Base-by-base conservation (phyloP, 2,888 invertebrate species). In the Lasioglossum leucozonium region DNA sequence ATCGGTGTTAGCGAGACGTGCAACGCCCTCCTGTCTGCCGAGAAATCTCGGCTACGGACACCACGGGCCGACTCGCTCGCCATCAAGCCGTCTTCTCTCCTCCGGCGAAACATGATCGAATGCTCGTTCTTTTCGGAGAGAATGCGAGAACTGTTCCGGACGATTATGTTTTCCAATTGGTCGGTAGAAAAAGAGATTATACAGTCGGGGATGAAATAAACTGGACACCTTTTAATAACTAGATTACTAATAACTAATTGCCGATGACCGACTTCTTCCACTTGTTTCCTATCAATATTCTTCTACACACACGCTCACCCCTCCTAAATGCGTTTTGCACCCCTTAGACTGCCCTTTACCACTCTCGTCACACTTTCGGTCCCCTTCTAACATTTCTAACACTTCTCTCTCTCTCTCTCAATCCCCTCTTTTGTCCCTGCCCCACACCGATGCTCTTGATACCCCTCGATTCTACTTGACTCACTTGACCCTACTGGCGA, bases 1-100 rank as follows among this genome's bases (percentile, higher is more conserved):
- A 89, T 89, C 88, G 78, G 40, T 79, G 79, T 82, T 80, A 77
- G 77, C 74, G 84, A 79, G 47, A 75, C 69, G 40, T 47, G 40
- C 73, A 69, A 77, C 47, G 73, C 55, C 69, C 30, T 77, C 78
- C 44, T 30, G 42, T 72, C 73, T 77, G 65, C 37, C 62, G 79
- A 37, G 85, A 82, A 86, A 87, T 86, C 88, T 77, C 78, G 37
- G 30, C 67, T 16, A 37, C 40, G 79, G 62, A 78, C 72, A 55
- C 72, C 69, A 30, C 55, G 37, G 2, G 22, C 51, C 22, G 22
- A 22, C 22, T 22, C 10, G 22, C 22, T 51, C 10, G 51, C 51
- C 47, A 22, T 47, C 47, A 6, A 18, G 47, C 4, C 58, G 2
- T 13, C n/a, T 62, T 62, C 58, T 8, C 51, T 22, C 51, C 6